These are phyloP conservation scores for Eurypyga helias DNA, from an alignment of 2,113 vertebrate species.

Conservation along the genomic window DNA sequence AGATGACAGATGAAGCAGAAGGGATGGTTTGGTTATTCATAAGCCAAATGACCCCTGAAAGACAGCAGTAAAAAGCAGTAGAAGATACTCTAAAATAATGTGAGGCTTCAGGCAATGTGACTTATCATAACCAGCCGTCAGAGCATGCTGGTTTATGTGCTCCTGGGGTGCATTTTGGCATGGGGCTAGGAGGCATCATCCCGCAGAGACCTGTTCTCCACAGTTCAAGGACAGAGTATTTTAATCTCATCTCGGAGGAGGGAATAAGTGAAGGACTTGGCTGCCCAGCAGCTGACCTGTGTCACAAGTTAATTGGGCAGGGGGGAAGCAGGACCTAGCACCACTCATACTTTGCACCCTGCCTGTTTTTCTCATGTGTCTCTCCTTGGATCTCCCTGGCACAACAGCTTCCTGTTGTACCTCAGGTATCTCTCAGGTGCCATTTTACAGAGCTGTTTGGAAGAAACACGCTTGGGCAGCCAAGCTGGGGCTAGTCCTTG, in stretches of 20 bases:
- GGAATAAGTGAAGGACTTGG: not conserved
- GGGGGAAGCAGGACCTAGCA: not conserved
- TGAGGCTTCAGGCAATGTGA: not conserved
- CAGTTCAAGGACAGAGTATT: not conserved
- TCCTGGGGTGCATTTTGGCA: not conserved
- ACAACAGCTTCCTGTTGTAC: not conserved
- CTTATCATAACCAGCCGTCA: not conserved
- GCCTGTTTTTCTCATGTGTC: fast-evolving
- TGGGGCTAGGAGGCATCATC: not conserved
- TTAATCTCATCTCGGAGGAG: not conserved
- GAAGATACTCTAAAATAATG: not conserved
- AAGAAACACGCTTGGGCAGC: not conserved
- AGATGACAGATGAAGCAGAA: not conserved
- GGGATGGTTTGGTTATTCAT: not conserved
- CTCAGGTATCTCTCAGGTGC: not conserved
- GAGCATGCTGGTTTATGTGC: not conserved
- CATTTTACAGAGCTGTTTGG: not conserved
- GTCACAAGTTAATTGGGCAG: not conserved
- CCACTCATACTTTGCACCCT: not conserved
- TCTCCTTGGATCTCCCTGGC: not conserved
- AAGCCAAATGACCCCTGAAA: not conserved
- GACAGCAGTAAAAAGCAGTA: not conserved
- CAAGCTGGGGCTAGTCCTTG: not conserved
- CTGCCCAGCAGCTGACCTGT: not conserved
- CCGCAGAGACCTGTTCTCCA: not conserved